Conservation (phyloP, 2,113 vertebrate genomes). For the Peromyscus polionotus region DNA sequence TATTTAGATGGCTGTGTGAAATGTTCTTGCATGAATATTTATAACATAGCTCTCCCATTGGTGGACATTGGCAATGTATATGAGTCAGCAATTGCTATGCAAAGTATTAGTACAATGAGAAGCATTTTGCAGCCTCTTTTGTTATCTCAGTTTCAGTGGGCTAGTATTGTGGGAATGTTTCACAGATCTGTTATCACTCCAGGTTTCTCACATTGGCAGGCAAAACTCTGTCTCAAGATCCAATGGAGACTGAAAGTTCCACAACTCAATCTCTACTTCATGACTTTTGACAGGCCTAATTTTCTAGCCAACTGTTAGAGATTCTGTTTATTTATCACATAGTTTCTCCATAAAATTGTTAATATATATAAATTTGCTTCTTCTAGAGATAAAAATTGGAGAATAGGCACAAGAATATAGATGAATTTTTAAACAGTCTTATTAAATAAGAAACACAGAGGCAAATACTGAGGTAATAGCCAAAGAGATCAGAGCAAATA, state of each 20-base stretch:
- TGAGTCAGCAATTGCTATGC: not conserved
- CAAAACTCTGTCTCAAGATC: not conserved
- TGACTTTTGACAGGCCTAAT: rapidly evolving
- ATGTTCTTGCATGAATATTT: not conserved
- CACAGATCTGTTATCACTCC: not conserved
- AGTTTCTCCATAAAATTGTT: not conserved
- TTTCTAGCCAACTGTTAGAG: not conserved
- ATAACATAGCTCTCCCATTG: not conserved
- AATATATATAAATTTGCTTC: not conserved
- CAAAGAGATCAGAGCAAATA: too few species aligned
- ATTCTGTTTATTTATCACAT: not conserved
- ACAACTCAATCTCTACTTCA: not conserved
- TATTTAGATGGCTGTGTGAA: not conserved
- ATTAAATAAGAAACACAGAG: too few species aligned
- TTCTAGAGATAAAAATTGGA: not conserved
- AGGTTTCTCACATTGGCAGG: not conserved
- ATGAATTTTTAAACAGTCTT: too few species aligned
- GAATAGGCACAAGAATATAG: not conserved
- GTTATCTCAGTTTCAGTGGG: not conserved
- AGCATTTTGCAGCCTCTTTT: not conserved
- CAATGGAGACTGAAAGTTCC: not conserved
- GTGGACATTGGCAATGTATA: not conserved
- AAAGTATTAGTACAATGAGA: not conserved
- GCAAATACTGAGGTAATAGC: too few species aligned
- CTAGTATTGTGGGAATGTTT: not conserved